Conservation (phyloP, 92 coral and sea anemone genomes). For the Palythoa grandis region DNA sequence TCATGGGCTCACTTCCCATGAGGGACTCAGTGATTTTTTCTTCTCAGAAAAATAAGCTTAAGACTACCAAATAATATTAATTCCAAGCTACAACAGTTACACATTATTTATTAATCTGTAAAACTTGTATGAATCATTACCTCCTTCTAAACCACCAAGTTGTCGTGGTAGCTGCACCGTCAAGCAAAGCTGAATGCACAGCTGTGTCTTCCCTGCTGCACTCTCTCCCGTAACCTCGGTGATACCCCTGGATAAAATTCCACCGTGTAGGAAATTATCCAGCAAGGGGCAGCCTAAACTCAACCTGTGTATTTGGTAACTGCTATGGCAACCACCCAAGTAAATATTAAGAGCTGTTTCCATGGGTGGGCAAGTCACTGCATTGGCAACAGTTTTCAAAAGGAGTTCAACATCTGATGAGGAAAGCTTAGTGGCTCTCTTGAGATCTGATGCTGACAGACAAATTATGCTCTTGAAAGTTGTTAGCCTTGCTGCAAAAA, state of each 20-base stretch:
- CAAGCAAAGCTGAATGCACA: conserved; percentile 89
- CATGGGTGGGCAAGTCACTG: conserved; percentile 69
- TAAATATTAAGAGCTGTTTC: conserved; percentile 77
- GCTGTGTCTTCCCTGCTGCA: conserved; percentile 93
- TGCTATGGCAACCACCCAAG: conserved; percentile 36
- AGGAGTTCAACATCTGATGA: conserved; percentile 71
- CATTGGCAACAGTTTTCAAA: conserved; percentile 70
- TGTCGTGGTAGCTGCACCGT: conserved; percentile 86
- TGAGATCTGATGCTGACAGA: conserved; percentile 87
- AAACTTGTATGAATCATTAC: conserved; percentile 32
- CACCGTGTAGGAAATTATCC: conserved; percentile 76
- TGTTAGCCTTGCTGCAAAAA: conserved; percentile 66
- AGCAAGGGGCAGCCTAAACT: conserved; percentile 82
- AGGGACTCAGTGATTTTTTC: too few relatives aligned
- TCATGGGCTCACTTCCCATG: too few relatives aligned
- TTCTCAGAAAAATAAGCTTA: too few relatives aligned
- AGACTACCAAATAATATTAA: too few relatives aligned
- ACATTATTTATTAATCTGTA: too few relatives aligned
- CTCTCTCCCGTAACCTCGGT: conserved; percentile 96
- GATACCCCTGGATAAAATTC: conserved; percentile 77
- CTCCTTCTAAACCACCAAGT: conserved; percentile 86
- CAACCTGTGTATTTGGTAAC: conserved; percentile 45
- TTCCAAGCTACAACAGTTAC: too few relatives aligned
- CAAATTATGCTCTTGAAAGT: conserved; percentile 66
- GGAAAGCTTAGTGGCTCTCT: conserved; percentile 83